A percentile compares a stretch with the other conserved stretches of the same genome.
Conservation (phyloP, 2,888 invertebrate species). For the Eurois occulta region DNA sequence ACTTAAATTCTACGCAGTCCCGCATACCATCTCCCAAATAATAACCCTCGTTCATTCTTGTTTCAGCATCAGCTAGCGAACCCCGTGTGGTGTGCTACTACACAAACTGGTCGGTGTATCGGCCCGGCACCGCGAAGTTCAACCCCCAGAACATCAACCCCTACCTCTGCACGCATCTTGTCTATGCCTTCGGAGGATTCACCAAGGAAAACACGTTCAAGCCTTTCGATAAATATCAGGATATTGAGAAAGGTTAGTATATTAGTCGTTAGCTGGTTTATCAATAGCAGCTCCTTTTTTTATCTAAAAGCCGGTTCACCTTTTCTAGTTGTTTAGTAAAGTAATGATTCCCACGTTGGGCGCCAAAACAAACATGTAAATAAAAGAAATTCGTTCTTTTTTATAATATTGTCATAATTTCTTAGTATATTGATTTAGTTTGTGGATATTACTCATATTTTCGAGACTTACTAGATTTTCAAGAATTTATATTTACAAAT, state of each 20-base stretch:
- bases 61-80: slow-evolving; percentile 86
- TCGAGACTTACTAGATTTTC: neutral
- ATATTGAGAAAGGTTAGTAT: slow-evolving; percentile 96
- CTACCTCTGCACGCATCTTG: slow-evolving; percentile 97
- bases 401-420: too few species aligned
- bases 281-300: neutral
- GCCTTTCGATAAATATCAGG: slow-evolving; percentile 98
- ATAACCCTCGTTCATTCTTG: slow-evolving; percentile 9
- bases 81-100: slow-evolving; percentile 97
- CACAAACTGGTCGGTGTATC: slow-evolving; percentile 98
- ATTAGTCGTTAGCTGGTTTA: neutral
- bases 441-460: neutral
- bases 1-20: neutral
- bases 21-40: neutral
- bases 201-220: slow-evolving; percentile 97
- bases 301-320: neutral
- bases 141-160: slow-evolving; percentile 98
- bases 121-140: slow-evolving; percentile 97
- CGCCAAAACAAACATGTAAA: neutral
- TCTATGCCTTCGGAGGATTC: slow-evolving; percentile 98
- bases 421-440: too few species aligned
- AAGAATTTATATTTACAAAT: neutral
- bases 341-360: slow-evolving; percentile 14
- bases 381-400: neutral
- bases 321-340: neutral